Evolutionary conservation across 2,797 vertebrate genomes (phyloP).

Genomic region (Leptatherina wallacei): DNA sequence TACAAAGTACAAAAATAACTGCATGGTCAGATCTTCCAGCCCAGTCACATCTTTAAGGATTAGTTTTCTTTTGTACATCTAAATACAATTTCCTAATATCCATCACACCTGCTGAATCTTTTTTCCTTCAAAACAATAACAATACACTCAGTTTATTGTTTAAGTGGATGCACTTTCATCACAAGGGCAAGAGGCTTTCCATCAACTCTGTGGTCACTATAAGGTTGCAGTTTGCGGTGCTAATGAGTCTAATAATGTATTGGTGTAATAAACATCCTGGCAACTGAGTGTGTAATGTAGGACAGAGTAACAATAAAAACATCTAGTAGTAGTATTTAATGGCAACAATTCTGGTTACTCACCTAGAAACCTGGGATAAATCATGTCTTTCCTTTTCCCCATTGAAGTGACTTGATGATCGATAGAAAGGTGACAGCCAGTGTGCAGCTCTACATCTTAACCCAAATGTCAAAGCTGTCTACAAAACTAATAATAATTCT

Average conservation of each 20-base stretch:
- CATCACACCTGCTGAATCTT: neutral
- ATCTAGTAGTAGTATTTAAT: neutral
- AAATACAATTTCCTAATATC: neutral
- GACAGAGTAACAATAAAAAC: neutral
- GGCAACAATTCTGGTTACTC: slow-evolving; percentile 33
- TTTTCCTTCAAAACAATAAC: neutral
- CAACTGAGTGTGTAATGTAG: neutral
- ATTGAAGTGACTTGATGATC: slow-evolving; percentile 61
- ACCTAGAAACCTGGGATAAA: slow-evolving; percentile 82
- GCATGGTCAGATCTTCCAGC: neutral
- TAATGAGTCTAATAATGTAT: neutral
- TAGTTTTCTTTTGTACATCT: neutral
- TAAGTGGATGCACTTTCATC: neutral
- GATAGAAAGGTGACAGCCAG: neutral
- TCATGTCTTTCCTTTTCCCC: slow-evolving; percentile 87
- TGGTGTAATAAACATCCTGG: neutral
- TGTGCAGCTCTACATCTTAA: slow-evolving; percentile 53
- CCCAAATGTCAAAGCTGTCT: neutral
- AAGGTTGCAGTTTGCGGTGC: neutral
- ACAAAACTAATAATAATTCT: neutral
- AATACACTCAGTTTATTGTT: neutral
- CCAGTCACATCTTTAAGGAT: neutral
- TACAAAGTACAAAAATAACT: neutral
- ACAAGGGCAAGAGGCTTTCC: neutral
- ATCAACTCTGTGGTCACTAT: neutral